Percentiles rank a stretch among this genome's conserved stretches.
These are phyloP conservation scores for Boloria euphrosyne DNA, from an alignment of 2,888 invertebrate genomes.

Conservation along the genomic window DNA sequence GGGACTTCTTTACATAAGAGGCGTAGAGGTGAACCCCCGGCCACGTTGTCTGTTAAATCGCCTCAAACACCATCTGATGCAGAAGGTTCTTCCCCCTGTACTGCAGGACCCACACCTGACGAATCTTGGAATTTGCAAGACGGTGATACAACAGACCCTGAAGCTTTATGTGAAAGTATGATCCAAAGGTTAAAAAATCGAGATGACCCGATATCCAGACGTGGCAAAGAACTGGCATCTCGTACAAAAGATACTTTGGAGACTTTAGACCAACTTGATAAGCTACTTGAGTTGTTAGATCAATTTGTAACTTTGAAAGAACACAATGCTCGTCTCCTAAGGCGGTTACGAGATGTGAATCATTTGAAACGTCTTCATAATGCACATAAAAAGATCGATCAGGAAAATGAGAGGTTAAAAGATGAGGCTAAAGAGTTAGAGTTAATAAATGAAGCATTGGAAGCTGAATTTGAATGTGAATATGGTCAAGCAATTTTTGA, in stretches of 20 bases:
- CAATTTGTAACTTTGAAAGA: constrained; percentile 87
- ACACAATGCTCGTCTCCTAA: constrained; percentile 86
- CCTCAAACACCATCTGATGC: constrained; percentile 69
- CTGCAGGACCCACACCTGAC: constrained; percentile 65
- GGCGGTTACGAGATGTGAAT: constrained; percentile 87
- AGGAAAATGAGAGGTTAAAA: constrained; percentile 66
- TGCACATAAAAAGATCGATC: constrained; percentile 78
- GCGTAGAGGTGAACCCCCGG: constrained; percentile 69
- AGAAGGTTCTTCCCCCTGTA: constrained; percentile 73
- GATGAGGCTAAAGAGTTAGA: constrained; percentile 66
- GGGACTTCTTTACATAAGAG: constrained; percentile 74
- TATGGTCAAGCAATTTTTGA: constrained; percentile 85
- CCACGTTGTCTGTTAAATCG: constrained; percentile 64
- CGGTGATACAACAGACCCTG: constrained; percentile 59
- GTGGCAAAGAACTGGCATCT: constrained; percentile 80
- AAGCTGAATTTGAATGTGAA: constrained; percentile 84
- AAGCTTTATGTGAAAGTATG: constrained; percentile 68
- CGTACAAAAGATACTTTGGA: constrained; percentile 83
- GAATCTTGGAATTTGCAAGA: constrained; percentile 61
- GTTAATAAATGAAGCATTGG: constrained; percentile 73
- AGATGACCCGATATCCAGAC: constrained; percentile 73
- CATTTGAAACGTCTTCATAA: constrained; percentile 85
- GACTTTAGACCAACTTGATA: constrained; percentile 90
- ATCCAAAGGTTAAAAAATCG: constrained; percentile 66
- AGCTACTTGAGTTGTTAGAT: constrained; percentile 89